Evolutionary conservation across 2,113 vertebrate species (phyloP).

Genomic region (Catharus fuscescens): DNA sequence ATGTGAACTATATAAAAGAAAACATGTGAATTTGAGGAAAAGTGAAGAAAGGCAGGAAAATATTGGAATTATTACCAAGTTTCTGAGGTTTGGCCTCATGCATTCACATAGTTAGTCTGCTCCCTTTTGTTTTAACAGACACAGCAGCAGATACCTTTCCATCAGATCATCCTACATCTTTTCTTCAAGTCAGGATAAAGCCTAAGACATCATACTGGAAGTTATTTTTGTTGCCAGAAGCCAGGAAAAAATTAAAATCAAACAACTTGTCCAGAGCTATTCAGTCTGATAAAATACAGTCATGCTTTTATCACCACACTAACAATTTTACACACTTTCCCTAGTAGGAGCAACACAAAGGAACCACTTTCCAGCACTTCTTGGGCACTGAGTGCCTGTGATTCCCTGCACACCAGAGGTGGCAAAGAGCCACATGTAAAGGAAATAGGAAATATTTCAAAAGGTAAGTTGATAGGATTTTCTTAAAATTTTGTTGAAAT

Average conservation of each 20-base stretch:
- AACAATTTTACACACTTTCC: not conserved
- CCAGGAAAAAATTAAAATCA: not conserved
- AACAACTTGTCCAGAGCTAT: not conserved
- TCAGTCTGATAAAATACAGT: not conserved
- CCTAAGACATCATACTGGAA: not conserved
- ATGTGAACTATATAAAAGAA: not conserved
- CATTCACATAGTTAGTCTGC: not conserved
- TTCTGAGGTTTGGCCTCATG: not conserved
- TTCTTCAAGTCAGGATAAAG: not conserved
- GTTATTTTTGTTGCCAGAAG: not conserved
- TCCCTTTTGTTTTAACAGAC: not conserved
- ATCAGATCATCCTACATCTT: not conserved
- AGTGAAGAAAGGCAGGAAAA: not conserved
- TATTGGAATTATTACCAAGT: not conserved
- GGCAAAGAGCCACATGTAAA: not conserved
- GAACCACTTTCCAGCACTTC: not conserved
- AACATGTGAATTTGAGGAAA: not conserved
- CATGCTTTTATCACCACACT: not conserved
- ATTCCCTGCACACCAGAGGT: not conserved
- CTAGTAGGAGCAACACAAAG: not conserved
- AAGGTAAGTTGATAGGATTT: not conserved
- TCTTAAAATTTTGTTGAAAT: not conserved
- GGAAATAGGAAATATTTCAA: not conserved
- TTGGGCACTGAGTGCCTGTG: not conserved
- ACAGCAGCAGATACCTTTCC: not conserved